phyloP scores from a whole-genome alignment of 2,113 vertebrate species.

The Mastomys natalensis region DNA sequence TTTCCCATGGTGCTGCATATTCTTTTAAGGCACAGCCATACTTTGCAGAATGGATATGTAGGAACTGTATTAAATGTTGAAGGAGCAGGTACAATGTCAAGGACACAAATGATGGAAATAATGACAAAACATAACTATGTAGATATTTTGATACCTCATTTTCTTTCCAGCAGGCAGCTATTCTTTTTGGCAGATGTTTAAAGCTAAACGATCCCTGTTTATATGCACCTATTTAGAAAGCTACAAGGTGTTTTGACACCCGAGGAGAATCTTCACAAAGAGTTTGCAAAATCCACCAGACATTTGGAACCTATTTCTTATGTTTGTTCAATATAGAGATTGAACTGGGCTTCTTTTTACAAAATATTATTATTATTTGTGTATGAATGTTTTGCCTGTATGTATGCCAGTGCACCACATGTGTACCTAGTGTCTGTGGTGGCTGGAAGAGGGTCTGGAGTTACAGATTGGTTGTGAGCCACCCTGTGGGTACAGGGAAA shows the following conservation, averaged over 20 bases:
- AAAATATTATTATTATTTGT: background rate
- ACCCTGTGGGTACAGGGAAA: background rate
- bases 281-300: background rate
- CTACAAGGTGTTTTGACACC: constrained; percentile 11
- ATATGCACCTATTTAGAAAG: background rate
- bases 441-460: background rate
- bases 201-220: background rate
- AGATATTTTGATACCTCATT: background rate
- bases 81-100: background rate
- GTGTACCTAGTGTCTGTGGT: background rate
- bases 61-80: constrained; percentile 14
- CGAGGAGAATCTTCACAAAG: background rate
- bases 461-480: background rate
- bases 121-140: no score
- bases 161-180: background rate
- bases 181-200: background rate
- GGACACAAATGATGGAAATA: background rate
- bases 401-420: no score
- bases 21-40: constrained; percentile 10
- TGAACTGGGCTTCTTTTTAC: background rate
- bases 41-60: background rate
- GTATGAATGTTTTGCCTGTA: background rate
- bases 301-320: background rate
- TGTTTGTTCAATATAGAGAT: constrained; percentile 20
- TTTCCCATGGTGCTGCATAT: constrained; percentile 28